A percentile compares a stretch with the other conserved stretches of the same genome.
phyloP scores from a whole-genome alignment of 1,140 invertebrate genomes.

The Drosophila cardini region DNA sequence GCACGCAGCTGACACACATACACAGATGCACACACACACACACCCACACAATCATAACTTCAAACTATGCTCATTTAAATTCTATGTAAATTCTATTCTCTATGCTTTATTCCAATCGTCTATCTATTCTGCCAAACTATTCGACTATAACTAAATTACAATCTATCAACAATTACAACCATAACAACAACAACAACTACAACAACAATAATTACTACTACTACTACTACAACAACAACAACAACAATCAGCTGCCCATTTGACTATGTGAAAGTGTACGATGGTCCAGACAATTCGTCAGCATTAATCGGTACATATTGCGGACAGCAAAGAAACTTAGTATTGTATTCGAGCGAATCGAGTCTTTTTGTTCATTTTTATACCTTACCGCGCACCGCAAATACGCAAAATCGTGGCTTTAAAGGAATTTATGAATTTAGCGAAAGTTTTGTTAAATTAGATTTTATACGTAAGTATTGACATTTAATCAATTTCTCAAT shows the following conservation, averaged over 20 bases:
- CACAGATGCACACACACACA: slow-evolving; percentile 33
- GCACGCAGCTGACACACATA: slow-evolving; percentile 52
- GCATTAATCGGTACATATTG: slow-evolving; percentile 98
- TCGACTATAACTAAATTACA: slow-evolving; percentile 55
- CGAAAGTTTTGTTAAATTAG: slow-evolving; percentile 98
- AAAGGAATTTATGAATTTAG: slow-evolving; percentile 98
- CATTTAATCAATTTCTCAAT: slow-evolving; percentile 2
- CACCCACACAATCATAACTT: slow-evolving; percentile 29
- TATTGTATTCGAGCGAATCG: slow-evolving; percentile 96
- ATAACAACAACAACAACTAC: slow-evolving; percentile 45
- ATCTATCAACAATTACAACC: slow-evolving; percentile 45
- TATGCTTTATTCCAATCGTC: slow-evolving; percentile 45
- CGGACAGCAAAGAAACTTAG: slow-evolving; percentile 97
- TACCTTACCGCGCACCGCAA: slow-evolving; percentile 94
- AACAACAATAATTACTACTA: slow-evolving; percentile 38
- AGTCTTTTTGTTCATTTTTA: slow-evolving; percentile 95
- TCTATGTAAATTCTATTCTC: slow-evolving; percentile 56
- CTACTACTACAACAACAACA: slow-evolving; percentile 42
- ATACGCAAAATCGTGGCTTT: slow-evolving; percentile 97
- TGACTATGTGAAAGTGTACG: slow-evolving; percentile 98
- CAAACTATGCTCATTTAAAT: slow-evolving; percentile 38
- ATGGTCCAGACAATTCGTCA: slow-evolving; percentile 93
- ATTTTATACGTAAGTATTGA: slow-evolving; percentile 94
- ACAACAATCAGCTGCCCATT: slow-evolving; percentile 94
- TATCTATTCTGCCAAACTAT: slow-evolving; percentile 50